Evolutionary conservation across 2,888 invertebrate genomes (phyloP).

Genomic region (Beris morrisii): DNA sequence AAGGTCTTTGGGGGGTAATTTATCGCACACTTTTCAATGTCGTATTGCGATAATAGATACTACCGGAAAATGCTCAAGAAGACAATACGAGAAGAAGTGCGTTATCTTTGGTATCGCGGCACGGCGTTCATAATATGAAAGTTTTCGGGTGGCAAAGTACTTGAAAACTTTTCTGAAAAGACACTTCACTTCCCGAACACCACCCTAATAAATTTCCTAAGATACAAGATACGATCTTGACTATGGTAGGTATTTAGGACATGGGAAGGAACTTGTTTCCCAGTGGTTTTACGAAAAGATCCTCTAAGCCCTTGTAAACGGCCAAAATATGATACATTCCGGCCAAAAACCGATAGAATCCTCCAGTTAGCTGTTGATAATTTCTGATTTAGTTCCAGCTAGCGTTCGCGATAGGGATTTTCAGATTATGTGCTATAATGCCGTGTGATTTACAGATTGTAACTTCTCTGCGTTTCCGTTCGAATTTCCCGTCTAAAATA

Average conservation of each 20-base stretch:
- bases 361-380: conserved; percentile 5
- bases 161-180: conserved; percentile 21
- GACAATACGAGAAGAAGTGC: conserved; percentile 16
- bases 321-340: conserved; percentile 16
- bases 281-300: background rate
- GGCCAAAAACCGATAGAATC: background rate
- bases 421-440: conserved; percentile 7
- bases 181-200: conserved; percentile 16
- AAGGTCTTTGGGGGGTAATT: conserved; percentile 4
- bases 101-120: conserved; percentile 7
- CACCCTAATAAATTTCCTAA: conserved; percentile 24
- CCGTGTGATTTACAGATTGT: conserved; percentile 7
- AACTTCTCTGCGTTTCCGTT: background rate
- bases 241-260: conserved; percentile 7
- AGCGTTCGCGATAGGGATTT: conserved; percentile 9
- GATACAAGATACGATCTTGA: conserved; percentile 22
- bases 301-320: background rate
- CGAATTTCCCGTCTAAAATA: too few relatives aligned
- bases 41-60: conserved; percentile 14
- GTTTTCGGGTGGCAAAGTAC: background rate
- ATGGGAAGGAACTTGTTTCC: conserved; percentile 14
- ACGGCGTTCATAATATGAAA: conserved; percentile 10
- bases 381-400: conserved; percentile 11
- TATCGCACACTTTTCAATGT: conserved; percentile 4
- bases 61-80: background rate